Conservation (phyloP, 2,888 invertebrate species). For the Baronia brevicornis region DNA sequence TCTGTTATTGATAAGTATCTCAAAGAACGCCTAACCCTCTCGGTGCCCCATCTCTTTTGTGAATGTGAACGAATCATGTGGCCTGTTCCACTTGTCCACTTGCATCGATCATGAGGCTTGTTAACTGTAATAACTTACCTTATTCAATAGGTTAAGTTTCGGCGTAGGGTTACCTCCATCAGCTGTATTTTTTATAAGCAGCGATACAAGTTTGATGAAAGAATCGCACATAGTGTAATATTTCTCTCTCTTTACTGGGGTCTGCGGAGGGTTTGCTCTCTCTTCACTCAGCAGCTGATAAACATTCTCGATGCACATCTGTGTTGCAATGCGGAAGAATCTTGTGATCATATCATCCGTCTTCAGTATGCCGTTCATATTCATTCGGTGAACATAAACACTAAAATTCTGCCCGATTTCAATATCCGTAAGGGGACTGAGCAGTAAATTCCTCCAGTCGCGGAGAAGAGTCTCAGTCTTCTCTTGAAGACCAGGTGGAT, state of each 20-base stretch:
- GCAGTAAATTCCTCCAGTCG: constrained; percentile 96
- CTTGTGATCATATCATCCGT: constrained; percentile 97
- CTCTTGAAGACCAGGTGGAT: constrained; percentile 94
- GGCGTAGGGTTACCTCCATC: constrained; percentile 94
- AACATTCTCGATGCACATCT: constrained; percentile 96
- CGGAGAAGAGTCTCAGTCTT: constrained; percentile 95
- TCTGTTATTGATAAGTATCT: no score
- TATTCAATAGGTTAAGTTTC: constrained; percentile 96
- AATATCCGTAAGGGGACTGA: constrained; percentile 85
- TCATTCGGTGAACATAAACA: constrained; percentile 97
- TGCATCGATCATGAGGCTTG: no score
- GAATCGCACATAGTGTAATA: constrained; percentile 97
- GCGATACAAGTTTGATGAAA: constrained; percentile 93
- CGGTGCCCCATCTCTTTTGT: no score
- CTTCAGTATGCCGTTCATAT: constrained; percentile 90
- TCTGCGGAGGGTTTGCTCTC: constrained; percentile 76
- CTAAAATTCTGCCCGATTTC: constrained; percentile 94
- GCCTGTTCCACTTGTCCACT: no score
- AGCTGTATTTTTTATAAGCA: constrained; percentile 96
- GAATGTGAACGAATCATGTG: no score
- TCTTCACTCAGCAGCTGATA: constrained; percentile 89
- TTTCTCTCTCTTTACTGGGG: constrained; percentile 84
- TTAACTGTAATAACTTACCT: constrained; percentile 67
- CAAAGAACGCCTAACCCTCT: no score
- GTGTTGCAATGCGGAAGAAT: constrained; percentile 97